phyloP scores from a whole-genome alignment of 2,888 invertebrate genomes.

The Zeuzera pyrina region DNA sequence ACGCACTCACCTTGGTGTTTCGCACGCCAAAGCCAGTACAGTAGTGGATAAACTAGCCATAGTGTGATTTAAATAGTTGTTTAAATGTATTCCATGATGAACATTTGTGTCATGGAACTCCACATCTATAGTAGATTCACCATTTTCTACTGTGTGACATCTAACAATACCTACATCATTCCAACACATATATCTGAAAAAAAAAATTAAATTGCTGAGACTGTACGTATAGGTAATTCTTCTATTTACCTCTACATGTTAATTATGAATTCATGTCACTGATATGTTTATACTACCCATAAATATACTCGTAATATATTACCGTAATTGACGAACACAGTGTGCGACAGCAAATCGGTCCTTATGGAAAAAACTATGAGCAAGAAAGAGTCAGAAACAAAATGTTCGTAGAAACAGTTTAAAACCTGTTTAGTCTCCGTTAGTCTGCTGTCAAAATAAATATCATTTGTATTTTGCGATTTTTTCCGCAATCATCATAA shows the following conservation, averaged over 20 bases:
- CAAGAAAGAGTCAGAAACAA: too few relatives aligned
- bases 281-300: background rate
- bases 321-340: too few relatives aligned
- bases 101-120: constrained; percentile 94
- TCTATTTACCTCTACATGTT: background rate
- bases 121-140: constrained; percentile 89
- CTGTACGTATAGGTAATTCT: background rate
- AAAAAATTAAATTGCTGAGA: constrained; percentile 1
- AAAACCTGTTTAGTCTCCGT: too few relatives aligned
- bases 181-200: constrained; percentile 83
- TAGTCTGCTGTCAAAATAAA: too few relatives aligned
- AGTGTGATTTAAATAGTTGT: constrained; percentile 87
- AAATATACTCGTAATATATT: background rate
- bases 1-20: constrained; percentile 75
- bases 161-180: constrained; percentile 94
- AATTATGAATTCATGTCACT: background rate
- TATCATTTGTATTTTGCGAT: too few relatives aligned
- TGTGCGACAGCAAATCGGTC: too few relatives aligned
- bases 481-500: too few relatives aligned
- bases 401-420: too few relatives aligned
- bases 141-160: constrained; percentile 79
- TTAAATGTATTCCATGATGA: constrained; percentile 92
- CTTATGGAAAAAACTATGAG: too few relatives aligned
- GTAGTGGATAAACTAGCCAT: constrained; percentile 89
- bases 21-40: constrained; percentile 85